These are phyloP conservation scores for Hemibagrus guttatus DNA, from an alignment of 2,797 vertebrate genomes.

Conservation along the genomic window DNA sequence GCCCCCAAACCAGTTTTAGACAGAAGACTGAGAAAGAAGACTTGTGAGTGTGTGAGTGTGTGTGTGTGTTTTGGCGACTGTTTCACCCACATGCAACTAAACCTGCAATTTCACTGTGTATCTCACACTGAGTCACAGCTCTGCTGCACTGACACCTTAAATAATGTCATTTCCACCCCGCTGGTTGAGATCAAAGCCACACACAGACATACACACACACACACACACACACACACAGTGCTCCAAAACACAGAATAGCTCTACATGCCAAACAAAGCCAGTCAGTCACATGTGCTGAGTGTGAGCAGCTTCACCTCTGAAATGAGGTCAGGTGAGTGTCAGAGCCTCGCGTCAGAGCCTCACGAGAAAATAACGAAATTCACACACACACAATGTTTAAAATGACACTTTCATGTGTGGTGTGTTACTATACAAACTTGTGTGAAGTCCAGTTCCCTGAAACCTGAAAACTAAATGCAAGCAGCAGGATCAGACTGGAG, in stretches of 20 bases:
- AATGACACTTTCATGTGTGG: constrained; percentile 31
- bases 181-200: constrained; percentile 58
- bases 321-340: constrained; percentile 54
- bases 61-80: background rate
- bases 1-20: background rate
- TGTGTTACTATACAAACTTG: constrained; percentile 8
- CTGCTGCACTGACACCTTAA: constrained; percentile 55
- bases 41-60: background rate
- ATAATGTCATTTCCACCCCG: constrained; percentile 61
- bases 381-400: background rate
- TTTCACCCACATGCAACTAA: constrained; percentile 51
- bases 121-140: constrained; percentile 50
- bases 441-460: background rate
- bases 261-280: constrained; percentile 62
- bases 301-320: constrained; percentile 55
- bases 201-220: constrained; percentile 14
- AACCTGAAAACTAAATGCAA: constrained; percentile 19
- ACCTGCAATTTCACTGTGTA: constrained; percentile 56
- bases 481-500: constrained; percentile 23
- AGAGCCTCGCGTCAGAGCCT: constrained; percentile 49
- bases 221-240: constrained; percentile 33
- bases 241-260: constrained; percentile 54
- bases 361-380: constrained; percentile 26
- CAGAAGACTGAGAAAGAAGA: background rate
- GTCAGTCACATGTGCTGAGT: constrained; percentile 56